These are phyloP conservation scores for Drosophila putrida DNA, from an alignment of 2,888 invertebrate genomes.

Conservation along the genomic window DNA sequence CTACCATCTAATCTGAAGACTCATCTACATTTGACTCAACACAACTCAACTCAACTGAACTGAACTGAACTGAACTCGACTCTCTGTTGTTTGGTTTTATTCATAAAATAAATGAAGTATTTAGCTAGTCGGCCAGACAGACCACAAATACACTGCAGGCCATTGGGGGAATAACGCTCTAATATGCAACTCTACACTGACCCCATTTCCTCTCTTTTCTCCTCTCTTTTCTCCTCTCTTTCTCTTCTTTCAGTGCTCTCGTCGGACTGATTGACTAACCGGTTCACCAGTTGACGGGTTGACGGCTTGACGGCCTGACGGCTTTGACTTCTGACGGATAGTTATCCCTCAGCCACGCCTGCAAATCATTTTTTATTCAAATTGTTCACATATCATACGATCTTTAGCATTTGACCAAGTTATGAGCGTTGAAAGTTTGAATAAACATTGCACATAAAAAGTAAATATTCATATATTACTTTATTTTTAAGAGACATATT, in stretches of 20 bases:
- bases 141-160: constrained; percentile 47
- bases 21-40: constrained; percentile 23
- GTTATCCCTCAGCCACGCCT: background rate
- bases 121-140: constrained; percentile 69
- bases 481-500: too few relatives aligned
- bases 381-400: constrained; percentile 15
- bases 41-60: constrained; percentile 4
- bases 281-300: constrained; percentile 10
- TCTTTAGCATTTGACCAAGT: constrained; percentile 11
- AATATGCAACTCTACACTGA: constrained; percentile 24
- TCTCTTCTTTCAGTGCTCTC: background rate
- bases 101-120: constrained; percentile 82
- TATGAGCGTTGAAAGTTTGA: background rate
- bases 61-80: background rate
- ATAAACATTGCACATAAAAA: background rate
- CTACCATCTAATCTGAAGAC: constrained; percentile 11
- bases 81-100: constrained; percentile 52
- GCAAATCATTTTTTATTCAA: constrained; percentile 17
- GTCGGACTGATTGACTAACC: constrained; percentile 24
- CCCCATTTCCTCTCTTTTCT: background rate
- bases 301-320: background rate
- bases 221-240: background rate
- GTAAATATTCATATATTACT: too few relatives aligned
- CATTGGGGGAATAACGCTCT: constrained; percentile 14
- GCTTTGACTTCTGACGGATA: constrained; percentile 13